Percentiles rank a stretch among this genome's conserved stretches.
phyloP scores from a whole-genome alignment of 2,888 invertebrate species.

The Scaptomyza caliginosa region DNA sequence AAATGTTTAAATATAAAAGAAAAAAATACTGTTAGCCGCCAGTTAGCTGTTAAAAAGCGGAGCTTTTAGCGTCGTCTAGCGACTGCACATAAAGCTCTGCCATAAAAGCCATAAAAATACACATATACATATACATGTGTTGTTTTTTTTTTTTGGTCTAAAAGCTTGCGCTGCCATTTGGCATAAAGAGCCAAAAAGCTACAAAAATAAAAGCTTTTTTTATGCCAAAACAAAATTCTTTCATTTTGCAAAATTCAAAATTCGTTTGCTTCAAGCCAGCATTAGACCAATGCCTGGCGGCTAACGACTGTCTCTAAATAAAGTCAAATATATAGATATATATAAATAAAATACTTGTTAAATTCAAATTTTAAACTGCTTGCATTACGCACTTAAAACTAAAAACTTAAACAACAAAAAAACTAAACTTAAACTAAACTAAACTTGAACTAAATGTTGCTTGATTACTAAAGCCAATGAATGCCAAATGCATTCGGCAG shows the following conservation, averaged over 20 bases:
- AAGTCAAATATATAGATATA: too few species aligned
- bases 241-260: too few species aligned
- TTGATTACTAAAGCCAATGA: conserved; percentile 45
- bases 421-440: background rate
- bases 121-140: too few species aligned
- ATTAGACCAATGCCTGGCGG: conserved; percentile 35
- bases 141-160: conserved; percentile 29
- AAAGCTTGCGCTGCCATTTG: conserved; percentile 21
- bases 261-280: conserved; percentile 20
- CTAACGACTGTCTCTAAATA: conserved; percentile 40
- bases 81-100: conserved; percentile 67
- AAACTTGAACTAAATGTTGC: conserved; percentile 41
- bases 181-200: conserved; percentile 2
- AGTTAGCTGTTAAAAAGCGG: conserved; percentile 30
- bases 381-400: conserved; percentile 38
- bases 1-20: background rate
- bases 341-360: conserved; percentile 36
- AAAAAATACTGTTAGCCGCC: conserved; percentile 43
- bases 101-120: conserved; percentile 25
- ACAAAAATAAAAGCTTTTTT: conserved; percentile 7
- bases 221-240: too few species aligned
- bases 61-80: conserved; percentile 71
- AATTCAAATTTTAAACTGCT: conserved; percentile 54
- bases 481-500: conserved; percentile 42
- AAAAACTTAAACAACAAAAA: conserved; percentile 1